Base-by-base conservation (phyloP, 2,888 invertebrate genomes). In the Acronicta psi region DNA sequence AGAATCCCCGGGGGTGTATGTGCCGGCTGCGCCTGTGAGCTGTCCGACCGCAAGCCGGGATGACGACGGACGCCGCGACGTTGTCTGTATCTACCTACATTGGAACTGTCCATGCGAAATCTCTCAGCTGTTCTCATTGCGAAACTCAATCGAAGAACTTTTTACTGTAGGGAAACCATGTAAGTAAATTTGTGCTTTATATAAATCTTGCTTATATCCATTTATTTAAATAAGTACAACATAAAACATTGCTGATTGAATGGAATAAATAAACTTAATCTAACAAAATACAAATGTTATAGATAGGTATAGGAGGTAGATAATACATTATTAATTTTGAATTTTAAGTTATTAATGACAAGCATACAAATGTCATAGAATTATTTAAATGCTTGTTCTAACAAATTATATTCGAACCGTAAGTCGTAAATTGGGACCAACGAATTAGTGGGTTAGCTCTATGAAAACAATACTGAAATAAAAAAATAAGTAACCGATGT, bases 61-160 rank as follows among this genome's bases (percentile, higher is more conserved):
- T 56, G 53, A 49, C 59, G 53, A 18, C 11, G 41, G 41, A 51
- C 46, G 52, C 41, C 59, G 61, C 67, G 49, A 45, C 59, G 52
- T 53, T 46, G 40, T 55, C 53, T 59, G 47, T 10, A 20, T 53
- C 40, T 29, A 29, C 11, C 29, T 49, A 53, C 60, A 49, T 69
- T 56, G 56, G 37, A 59, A 64, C 57, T 62, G 54, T 52, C 51
- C 62, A 51, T 67, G 69, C 47, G 69, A 71, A 78, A 64, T 73
- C 46, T 68, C 62, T 65, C 71, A 75, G 69, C 69, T 75, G 78
- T 54, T 73, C 59, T 65, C 58, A 58, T 65, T 42, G 51, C 14
- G 23, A 50, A 62, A 58, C 60, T 57, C 34, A 45, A 44, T 45
- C n/a, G n/a, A 36, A 18, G 25, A 10, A 46, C 18, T n/a, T 58